Conservation (phyloP, 2,797 vertebrate species). For the Chloroceryle amazona region DNA sequence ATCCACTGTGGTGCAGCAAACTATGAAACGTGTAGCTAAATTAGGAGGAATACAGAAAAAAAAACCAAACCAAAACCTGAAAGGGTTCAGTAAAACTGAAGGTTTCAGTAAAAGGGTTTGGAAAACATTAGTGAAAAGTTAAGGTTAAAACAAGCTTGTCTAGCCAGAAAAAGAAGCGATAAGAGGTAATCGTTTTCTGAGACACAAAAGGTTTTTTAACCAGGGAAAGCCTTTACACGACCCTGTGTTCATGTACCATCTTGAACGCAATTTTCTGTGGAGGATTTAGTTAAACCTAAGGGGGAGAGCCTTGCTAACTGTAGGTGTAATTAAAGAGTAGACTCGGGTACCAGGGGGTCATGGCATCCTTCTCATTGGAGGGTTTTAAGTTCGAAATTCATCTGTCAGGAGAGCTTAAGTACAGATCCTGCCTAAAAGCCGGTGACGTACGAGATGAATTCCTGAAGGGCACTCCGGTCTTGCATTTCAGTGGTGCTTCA, state of each 20-base stretch:
- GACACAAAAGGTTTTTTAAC: background rate
- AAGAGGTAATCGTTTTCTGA: background rate
- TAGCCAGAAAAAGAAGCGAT: background rate
- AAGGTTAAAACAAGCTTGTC: background rate
- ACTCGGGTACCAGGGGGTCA: background rate
- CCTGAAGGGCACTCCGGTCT: background rate
- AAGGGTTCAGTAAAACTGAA: background rate
- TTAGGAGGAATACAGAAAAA: background rate
- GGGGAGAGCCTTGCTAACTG: background rate
- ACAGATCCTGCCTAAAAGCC: background rate
- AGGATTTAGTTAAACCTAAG: background rate
- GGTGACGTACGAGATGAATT: background rate
- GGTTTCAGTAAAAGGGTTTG: background rate
- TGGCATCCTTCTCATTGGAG: background rate
- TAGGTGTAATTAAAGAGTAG: background rate
- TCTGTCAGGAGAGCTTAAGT: background rate
- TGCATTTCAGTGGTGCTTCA: fast-evolving
- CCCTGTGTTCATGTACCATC: background rate
- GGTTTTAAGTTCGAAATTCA: background rate
- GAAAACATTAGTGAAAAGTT: background rate
- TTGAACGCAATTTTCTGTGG: fast-evolving
- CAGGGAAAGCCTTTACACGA: fast-evolving
- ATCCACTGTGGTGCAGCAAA: background rate
- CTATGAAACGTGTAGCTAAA: background rate
- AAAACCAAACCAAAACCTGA: background rate